Percentiles rank a stretch among this genome's conserved stretches.
phyloP scores from a whole-genome alignment of 2,113 vertebrate genomes.

The Ovis aries region ARS-UI_Ramb_v3.0 NC_056061.1:85790501-85791000 shows the following conservation, averaged over 20 bases:
- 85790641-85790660: not conserved
- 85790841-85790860: not conserved
- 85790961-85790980: not conserved
- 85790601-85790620: not conserved
- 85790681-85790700: not conserved
- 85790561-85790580: not conserved
- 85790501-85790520: not conserved
- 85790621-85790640: not conserved
- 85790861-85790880: not conserved
- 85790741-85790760: not conserved
- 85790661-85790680: not conserved
- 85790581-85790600: not conserved
- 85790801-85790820: not conserved
- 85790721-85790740: not conserved
- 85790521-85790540: not conserved
- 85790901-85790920: not conserved
- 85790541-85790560: not conserved
- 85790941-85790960: not conserved
- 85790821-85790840: not conserved
- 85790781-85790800: not conserved
- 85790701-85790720: not conserved
- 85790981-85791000: too few relatives aligned
- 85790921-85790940: not conserved
- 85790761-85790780: not conserved
- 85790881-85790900: not conserved